Evolutionary conservation across 2,113 vertebrate species (phyloP).

Genomic region (Accipiter cooperii): DNA sequence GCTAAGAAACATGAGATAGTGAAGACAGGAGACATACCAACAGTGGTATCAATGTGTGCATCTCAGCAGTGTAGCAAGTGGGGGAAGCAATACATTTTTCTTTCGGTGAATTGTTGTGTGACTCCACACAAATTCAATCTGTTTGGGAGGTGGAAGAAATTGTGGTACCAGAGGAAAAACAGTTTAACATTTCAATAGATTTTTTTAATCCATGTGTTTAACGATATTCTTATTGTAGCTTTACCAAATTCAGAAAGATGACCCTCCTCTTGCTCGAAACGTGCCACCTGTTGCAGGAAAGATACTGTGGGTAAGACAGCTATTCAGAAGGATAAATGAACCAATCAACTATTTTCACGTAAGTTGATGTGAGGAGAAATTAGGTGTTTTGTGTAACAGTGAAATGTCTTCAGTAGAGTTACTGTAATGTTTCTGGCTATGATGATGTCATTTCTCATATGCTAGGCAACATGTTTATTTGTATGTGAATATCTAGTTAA

Average conservation of each 20-base stretch:
- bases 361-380: conserved; percentile 24
- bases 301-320: conserved; percentile 80
- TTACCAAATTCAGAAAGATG: conserved; percentile 71
- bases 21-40: background rate
- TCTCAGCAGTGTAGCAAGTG: background rate
- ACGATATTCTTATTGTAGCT: conserved; percentile 53
- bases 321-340: conserved; percentile 78
- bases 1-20: background rate
- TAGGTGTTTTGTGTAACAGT: background rate
- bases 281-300: conserved; percentile 80
- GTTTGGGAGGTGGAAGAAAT: background rate
- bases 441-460: background rate
- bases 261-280: conserved; percentile 77
- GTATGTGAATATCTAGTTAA: background rate
- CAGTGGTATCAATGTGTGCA: too few relatives aligned
- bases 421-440: background rate
- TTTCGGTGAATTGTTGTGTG: background rate
- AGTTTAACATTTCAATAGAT: background rate
- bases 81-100: background rate
- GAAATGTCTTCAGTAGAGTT: background rate
- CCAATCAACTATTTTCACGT: conserved; percentile 81
- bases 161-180: background rate
- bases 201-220: background rate
- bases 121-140: background rate
- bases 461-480: background rate